Conservation (phyloP, 2,888 invertebrate genomes). For the Ophioninae sp. region DNA sequence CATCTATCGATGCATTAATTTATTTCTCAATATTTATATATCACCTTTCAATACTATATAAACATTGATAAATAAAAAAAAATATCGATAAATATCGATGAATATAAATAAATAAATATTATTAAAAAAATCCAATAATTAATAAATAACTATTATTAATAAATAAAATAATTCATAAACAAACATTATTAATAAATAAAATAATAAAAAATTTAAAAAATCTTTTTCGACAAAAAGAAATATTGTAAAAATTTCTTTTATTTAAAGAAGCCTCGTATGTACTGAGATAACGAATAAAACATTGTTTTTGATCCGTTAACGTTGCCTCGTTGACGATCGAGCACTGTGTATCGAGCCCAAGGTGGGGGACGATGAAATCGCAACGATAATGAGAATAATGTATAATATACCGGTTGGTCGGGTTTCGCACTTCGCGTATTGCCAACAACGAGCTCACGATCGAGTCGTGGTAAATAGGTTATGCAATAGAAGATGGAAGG, state of each 20-base stretch:
- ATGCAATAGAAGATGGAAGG: constrained; percentile 74
- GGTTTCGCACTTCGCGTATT: constrained; percentile 23
- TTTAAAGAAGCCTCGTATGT: no score
- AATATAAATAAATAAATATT: no score
- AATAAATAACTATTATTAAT: no score
- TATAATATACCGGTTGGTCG: constrained; percentile 46
- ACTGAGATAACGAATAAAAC: not conserved
- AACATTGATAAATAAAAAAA: not conserved
- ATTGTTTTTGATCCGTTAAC: not conserved
- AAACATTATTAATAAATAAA: no score
- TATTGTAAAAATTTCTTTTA: no score
- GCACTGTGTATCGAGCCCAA: constrained; percentile 18
- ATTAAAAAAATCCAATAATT: no score
- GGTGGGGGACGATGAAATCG: constrained; percentile 21
- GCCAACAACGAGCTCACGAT: constrained; percentile 20
- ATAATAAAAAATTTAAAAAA: no score
- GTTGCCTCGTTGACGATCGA: not conserved
- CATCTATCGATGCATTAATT: no score
- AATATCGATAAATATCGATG: no score
- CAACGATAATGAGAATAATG: constrained; percentile 37
- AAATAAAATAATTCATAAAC: no score
- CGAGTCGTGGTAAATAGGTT: constrained; percentile 71
- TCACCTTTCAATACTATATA: not conserved
- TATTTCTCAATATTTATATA: not conserved
- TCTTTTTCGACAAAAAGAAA: no score